These are phyloP conservation scores for Phrynosoma platyrhinos DNA, from an alignment of 2,113 vertebrate species.

Conservation along the genomic window DNA sequence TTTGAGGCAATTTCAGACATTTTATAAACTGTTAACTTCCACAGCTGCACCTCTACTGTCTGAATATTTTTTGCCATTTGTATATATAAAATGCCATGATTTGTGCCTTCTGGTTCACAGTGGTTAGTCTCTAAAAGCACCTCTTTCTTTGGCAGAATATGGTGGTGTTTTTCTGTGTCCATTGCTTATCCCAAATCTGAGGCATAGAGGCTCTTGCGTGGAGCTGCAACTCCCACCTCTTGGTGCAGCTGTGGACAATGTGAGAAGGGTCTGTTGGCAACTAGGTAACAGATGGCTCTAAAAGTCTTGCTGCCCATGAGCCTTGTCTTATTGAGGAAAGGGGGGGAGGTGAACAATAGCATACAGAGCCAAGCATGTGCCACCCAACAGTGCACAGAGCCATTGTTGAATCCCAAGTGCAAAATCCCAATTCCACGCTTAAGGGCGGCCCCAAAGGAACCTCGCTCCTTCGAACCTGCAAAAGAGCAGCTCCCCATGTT, in stretches of 20 bases:
- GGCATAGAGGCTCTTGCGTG: rapidly evolving
- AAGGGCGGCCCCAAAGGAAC: slow-evolving; percentile 23
- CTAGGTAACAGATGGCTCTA: slow-evolving; percentile 53
- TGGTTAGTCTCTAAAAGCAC: neutral
- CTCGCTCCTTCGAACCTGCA: slow-evolving; percentile 22
- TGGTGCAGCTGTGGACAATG: slow-evolving; percentile 4
- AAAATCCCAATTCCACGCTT: slow-evolving; percentile 51
- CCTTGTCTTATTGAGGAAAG: rapidly evolving
- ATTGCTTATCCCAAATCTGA: neutral
- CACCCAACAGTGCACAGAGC: slow-evolving; percentile 39
- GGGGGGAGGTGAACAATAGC: neutral
- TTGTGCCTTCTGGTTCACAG: neutral
- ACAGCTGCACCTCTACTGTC: neutral
- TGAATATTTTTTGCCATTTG: neutral
- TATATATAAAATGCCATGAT: neutral
- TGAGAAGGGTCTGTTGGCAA: slow-evolving; percentile 29
- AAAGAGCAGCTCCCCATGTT: slow-evolving; percentile 44
- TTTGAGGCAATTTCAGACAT: too few species aligned
- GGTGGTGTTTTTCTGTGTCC: too few species aligned
- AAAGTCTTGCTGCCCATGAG: neutral
- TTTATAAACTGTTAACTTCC: too few species aligned
- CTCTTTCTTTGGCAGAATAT: neutral
- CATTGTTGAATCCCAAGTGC: neutral
- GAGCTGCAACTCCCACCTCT: neutral
- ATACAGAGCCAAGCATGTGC: neutral